Evolutionary conservation across 2,888 invertebrate species (phyloP), one percentile per base, ranked within the genome.

Genomic region (Drosophila ustulata): DNA sequence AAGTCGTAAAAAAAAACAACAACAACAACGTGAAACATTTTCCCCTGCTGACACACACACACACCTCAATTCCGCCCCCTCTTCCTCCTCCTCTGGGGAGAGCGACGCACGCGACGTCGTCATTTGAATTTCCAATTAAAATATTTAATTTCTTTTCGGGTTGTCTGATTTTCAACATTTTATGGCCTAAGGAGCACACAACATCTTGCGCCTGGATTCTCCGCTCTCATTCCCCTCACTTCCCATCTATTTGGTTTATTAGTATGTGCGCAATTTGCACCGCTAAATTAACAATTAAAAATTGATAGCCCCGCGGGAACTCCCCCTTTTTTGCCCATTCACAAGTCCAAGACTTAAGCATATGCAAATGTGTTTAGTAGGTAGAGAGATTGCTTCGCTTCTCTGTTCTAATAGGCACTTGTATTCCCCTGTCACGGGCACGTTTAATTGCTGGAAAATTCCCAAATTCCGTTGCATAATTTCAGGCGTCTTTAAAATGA

Each of bases 121-220:
- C 82, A 88, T 83, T 88, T 86, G 70, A 89, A 83, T 89, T 88
- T 89, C 88, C 90, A 86, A 86, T 89, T 86, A 86, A 86, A 86
- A 89, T 86, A 87, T 89, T 89, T 86, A 89, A 86, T 86, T 86
- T 88, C 78, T 77, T 86, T 89, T 73, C 71, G 75, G 72, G 75
- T 89, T 82, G 89, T 83, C 85, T 87, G 85, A 89, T 89, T 80
- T 56, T 61, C 67, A 61, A 66, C 71, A 62, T 64, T 49, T 49
- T 37, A 61, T 49, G 59, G 58, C 64, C 43, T 52, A 3, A 57
- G 55, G 45, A 46, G 11, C 46, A 37, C 37, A 37, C 37, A 66
- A 63, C 77, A 67, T 74, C 74, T 72, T 74, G 61, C 34, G 61
- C 34, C 34, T 26, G 46, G 8, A 39, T 9, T 37, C 32, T 50